phyloP scores from a whole-genome alignment of 2,797 vertebrate genomes.

The Liparis tanakae region DNA sequence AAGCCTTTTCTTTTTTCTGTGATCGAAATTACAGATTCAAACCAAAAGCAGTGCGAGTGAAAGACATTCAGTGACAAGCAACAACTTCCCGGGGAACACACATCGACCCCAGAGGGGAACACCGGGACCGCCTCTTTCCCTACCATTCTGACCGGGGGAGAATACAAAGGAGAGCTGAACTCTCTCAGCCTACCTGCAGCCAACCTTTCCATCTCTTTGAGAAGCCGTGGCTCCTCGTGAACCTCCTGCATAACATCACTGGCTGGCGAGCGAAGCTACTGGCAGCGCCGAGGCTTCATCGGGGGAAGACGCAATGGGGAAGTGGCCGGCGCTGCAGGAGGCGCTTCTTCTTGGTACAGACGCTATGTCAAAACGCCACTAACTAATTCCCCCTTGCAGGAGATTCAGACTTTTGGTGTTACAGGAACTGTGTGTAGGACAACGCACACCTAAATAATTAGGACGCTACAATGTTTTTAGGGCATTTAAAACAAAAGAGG shows the following conservation, averaged over 20 bases:
- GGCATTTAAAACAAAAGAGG: too few species aligned
- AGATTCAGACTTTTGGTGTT: slow-evolving; percentile 15
- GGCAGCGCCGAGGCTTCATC: slow-evolving; percentile 48
- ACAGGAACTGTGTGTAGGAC: neutral
- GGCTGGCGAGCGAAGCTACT: slow-evolving; percentile 48
- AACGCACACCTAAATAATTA: neutral
- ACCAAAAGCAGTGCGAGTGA: slow-evolving; percentile 36
- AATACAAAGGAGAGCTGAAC: slow-evolving; percentile 20
- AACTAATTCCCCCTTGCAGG: slow-evolving; percentile 27
- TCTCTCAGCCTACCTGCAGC: slow-evolving; percentile 86
- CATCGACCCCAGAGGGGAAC: slow-evolving; percentile 32
- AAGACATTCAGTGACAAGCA: slow-evolving; percentile 25
- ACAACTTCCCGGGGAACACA: slow-evolving; percentile 54
- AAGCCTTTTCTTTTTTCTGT: slow-evolving; percentile 24
- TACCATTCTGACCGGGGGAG: slow-evolving; percentile 13
- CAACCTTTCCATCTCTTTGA: slow-evolving; percentile 84
- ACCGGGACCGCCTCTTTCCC: slow-evolving; percentile 43
- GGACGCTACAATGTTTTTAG: neutral
- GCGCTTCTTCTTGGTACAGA: slow-evolving; percentile 66
- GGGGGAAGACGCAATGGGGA: slow-evolving; percentile 67
- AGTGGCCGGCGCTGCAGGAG: slow-evolving; percentile 64
- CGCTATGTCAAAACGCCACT: slow-evolving; percentile 40
- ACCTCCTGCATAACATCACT: slow-evolving; percentile 87
- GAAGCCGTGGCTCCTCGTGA: slow-evolving; percentile 86
- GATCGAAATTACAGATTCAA: slow-evolving; percentile 43